phyloP scores from a whole-genome alignment of 2,113 vertebrate species.

The Eurystomus gularis region DNA sequence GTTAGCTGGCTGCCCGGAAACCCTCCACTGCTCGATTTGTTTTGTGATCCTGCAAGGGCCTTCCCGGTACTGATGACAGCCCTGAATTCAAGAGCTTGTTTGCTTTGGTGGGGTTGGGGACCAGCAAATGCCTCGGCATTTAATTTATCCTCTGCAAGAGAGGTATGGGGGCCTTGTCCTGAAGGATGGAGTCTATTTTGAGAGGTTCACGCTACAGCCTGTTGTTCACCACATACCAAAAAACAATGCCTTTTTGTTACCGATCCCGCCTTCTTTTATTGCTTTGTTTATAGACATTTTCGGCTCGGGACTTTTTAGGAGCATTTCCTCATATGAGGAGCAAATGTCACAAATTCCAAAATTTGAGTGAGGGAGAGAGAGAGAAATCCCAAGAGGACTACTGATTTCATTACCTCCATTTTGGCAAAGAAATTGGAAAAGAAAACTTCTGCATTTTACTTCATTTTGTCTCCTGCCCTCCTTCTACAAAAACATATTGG shows the following conservation, averaged over 20 bases:
- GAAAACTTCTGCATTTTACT: constrained; percentile 35
- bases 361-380: constrained; percentile 33
- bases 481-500: not conserved
- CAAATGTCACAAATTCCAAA: constrained; percentile 76
- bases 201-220: constrained; percentile 60
- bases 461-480: constrained; percentile 2
- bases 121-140: constrained; percentile 52
- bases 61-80: constrained; percentile 80
- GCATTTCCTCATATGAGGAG: constrained; percentile 74
- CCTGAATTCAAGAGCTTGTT: constrained; percentile 77
- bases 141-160: constrained; percentile 30
- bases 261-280: constrained; percentile 63
- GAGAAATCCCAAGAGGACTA: constrained; percentile 10
- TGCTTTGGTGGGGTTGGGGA: constrained; percentile 70
- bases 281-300: constrained; percentile 79
- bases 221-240: constrained; percentile 61
- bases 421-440: constrained; percentile 44
- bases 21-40: constrained; percentile 78
- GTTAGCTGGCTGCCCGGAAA: constrained; percentile 86
- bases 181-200: constrained; percentile 72
- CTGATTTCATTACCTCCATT: constrained; percentile 50
- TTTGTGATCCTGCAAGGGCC: constrained; percentile 82
- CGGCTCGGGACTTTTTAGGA: constrained; percentile 59
- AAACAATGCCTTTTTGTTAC: constrained; percentile 79
- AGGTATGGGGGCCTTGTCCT: constrained; percentile 1